Evolutionary conservation across 2,797 vertebrate species (phyloP).

Genomic region (Capromys pilorides): DNA sequence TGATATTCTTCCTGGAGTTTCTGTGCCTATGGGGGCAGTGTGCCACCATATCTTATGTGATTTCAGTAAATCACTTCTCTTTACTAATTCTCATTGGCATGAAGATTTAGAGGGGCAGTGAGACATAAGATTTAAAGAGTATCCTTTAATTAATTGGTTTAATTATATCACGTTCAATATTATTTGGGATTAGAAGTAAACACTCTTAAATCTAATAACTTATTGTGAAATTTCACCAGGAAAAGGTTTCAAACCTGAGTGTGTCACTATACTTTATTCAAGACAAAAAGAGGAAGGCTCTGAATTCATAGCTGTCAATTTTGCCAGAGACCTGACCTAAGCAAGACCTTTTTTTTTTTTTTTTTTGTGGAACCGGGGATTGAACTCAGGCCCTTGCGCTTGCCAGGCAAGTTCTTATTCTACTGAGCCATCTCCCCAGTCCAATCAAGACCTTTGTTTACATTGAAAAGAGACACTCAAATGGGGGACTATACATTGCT

Average conservation of each 20-base stretch:
- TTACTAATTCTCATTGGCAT: neutral
- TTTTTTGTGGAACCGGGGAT: no score
- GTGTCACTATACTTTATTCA: neutral
- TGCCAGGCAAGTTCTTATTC: no score
- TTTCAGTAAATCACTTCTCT: neutral
- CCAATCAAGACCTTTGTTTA: neutral
- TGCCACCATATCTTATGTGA: neutral
- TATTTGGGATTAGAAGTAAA: conserved; percentile 7
- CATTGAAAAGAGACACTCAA: neutral
- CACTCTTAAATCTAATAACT: neutral
- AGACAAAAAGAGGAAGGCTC: neutral
- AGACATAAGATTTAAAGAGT: neutral
- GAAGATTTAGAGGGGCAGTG: neutral
- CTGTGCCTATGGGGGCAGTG: neutral
- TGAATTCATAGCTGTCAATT: neutral
- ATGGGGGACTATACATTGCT: neutral
- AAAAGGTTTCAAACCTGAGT: neutral
- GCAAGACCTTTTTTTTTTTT: no score
- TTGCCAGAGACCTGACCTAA: neutral
- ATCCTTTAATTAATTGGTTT: neutral
- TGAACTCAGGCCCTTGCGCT: no score
- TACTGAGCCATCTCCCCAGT: no score
- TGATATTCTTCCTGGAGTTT: neutral
- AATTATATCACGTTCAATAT: neutral
- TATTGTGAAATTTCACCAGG: neutral